These are phyloP conservation scores for Aphidius gifuensis DNA, from an alignment of 1,140 invertebrate species.

Conservation along the genomic window DNA sequence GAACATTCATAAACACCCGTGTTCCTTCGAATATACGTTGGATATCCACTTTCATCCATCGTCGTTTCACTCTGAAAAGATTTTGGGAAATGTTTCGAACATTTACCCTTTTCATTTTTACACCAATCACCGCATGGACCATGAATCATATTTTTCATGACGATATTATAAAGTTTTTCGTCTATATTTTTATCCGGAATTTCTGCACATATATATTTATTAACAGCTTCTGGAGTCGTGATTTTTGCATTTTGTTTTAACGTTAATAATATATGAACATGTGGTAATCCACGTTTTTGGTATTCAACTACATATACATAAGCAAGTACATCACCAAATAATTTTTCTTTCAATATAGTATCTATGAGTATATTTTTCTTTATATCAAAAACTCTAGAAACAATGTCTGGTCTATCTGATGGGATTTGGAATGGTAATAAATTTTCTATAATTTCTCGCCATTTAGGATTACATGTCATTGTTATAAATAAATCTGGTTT, in stretches of 20 bases:
- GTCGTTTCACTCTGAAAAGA: slow-evolving; percentile 32
- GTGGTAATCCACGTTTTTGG: slow-evolving; percentile 19
- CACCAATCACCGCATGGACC: slow-evolving; percentile 38
- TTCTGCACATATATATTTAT: slow-evolving; percentile 27
- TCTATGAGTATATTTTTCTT: slow-evolving; percentile 5
- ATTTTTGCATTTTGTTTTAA: slow-evolving; percentile 29
- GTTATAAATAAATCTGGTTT: not conserved
- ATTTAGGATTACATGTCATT: too few species aligned
- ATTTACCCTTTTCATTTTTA: not conserved
- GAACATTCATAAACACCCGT: not conserved
- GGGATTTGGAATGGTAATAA: too few species aligned
- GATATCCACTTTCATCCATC: slow-evolving; percentile 39
- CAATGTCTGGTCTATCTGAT: slow-evolving; percentile 24
- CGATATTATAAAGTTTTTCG: slow-evolving; percentile 12
- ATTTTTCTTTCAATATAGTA: slow-evolving; percentile 9
- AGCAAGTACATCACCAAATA: slow-evolving; percentile 12
- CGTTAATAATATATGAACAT: slow-evolving; percentile 23
- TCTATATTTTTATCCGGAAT: slow-evolving; percentile 24
- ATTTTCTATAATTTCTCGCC: too few species aligned
- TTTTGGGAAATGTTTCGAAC: slow-evolving; percentile 40
- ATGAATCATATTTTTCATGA: slow-evolving; percentile 32
- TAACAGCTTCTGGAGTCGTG: slow-evolving; percentile 12
- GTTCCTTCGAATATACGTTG: slow-evolving; percentile 15
- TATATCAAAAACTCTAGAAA: slow-evolving; percentile 14
- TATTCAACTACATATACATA: slow-evolving; percentile 14